phyloP scores from a whole-genome alignment of 2,113 vertebrate species.

The Cebus imitator region DNA sequence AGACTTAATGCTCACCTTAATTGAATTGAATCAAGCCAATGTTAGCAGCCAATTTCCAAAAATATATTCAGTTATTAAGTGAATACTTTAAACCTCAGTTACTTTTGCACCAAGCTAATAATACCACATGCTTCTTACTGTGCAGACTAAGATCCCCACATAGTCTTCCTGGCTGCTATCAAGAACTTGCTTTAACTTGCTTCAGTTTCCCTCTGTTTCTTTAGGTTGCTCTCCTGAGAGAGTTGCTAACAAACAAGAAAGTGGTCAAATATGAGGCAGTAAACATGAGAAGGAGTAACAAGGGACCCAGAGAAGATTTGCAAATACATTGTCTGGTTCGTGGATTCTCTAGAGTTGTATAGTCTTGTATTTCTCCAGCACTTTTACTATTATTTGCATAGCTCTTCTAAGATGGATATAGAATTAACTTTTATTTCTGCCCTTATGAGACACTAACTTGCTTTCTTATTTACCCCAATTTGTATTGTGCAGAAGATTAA shows the following conservation, averaged over 20 bases:
- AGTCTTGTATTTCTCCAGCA: not conserved
- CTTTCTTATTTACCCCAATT: not conserved
- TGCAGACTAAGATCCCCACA: not conserved
- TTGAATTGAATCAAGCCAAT: not conserved
- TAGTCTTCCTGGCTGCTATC: not conserved
- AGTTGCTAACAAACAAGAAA: not conserved
- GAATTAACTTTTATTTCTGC: not conserved
- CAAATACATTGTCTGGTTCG: not conserved
- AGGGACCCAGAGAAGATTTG: not conserved
- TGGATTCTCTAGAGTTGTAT: not conserved
- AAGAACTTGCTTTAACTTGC: not conserved
- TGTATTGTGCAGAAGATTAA: conserved; percentile 10
- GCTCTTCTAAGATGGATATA: not conserved
- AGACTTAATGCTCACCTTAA: not conserved
- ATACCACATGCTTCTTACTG: not conserved
- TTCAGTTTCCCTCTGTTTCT: conserved; percentile 17
- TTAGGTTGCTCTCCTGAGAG: not conserved
- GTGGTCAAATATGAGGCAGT: conserved; percentile 16
- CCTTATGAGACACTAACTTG: not conserved
- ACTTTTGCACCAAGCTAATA: not conserved
- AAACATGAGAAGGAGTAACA: not conserved
- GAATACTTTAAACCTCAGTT: not conserved
- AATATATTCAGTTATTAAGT: not conserved
- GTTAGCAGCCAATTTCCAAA: not conserved
- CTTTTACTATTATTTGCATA: not conserved